phyloP scores from a whole-genome alignment of 2,113 vertebrate genomes.

The Equus przewalskii region DNA sequence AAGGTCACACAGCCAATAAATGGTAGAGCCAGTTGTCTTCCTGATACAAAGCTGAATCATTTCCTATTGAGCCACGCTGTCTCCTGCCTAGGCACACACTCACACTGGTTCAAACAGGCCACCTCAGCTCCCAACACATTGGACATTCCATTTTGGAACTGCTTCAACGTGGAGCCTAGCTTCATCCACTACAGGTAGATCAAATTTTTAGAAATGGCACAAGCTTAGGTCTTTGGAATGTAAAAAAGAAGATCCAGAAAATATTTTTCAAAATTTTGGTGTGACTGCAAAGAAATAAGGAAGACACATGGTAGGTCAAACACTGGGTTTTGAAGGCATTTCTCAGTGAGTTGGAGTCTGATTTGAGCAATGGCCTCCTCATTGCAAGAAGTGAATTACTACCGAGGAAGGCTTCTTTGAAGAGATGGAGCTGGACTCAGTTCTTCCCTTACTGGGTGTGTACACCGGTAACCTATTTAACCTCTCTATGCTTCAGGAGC shows the following conservation, averaged over 20 bases:
- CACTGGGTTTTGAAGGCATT: neutral
- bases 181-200: neutral
- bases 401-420: neutral
- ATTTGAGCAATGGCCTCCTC: neutral
- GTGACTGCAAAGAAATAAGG: neutral
- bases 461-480: neutral
- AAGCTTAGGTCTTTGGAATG: neutral
- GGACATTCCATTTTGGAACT: neutral
- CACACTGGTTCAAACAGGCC: neutral
- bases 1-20: neutral
- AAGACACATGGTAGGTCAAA: neutral
- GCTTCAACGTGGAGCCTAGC: neutral
- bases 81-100: neutral
- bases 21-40: neutral
- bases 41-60: neutral
- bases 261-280: neutral
- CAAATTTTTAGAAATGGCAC: neutral
- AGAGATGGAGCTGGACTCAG: neutral
- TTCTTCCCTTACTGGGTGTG: neutral
- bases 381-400: neutral
- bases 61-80: accelerated
- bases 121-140: accelerated
- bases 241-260: slow-evolving; percentile 31
- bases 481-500: neutral
- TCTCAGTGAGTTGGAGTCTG: neutral